phyloP scores from a whole-genome alignment of 2,888 invertebrate species.

The Spodoptera exigua region DNA sequence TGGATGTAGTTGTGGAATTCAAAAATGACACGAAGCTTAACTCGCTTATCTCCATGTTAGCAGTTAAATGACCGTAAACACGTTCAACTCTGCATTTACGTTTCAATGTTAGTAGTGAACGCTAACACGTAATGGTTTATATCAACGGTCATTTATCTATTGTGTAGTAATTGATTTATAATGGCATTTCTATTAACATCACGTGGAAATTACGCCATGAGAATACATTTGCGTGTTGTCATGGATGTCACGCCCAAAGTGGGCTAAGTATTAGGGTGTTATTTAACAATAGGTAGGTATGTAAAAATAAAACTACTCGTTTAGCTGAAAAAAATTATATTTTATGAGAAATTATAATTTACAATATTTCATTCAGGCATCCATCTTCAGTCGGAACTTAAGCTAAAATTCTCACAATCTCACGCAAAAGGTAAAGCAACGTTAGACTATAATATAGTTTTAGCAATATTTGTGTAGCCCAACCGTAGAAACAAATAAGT shows the following conservation, averaged over 20 bases:
- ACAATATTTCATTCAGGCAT: slow-evolving; percentile 90
- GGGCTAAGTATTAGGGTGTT: not conserved
- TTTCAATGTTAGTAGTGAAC: slow-evolving; percentile 22
- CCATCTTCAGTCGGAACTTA: slow-evolving; percentile 90
- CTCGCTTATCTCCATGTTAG: slow-evolving; percentile 33
- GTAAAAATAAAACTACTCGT: slow-evolving; percentile 78
- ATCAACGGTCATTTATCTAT: slow-evolving; percentile 49
- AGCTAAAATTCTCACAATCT: slow-evolving; percentile 90
- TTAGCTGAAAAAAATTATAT: slow-evolving; percentile 90
- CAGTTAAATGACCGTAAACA: slow-evolving; percentile 38
- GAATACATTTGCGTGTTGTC: slow-evolving; percentile 9
- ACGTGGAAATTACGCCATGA: slow-evolving; percentile 17
- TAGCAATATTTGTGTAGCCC: slow-evolving; percentile 88
- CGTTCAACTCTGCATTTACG: slow-evolving; percentile 15
- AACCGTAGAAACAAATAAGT: slow-evolving; percentile 80
- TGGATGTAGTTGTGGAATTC: slow-evolving; percentile 23
- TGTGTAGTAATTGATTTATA: slow-evolving; percentile 32
- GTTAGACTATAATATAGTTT: slow-evolving; percentile 90
- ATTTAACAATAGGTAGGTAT: slow-evolving; percentile 7
- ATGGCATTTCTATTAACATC: slow-evolving; percentile 22
- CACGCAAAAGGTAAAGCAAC: slow-evolving; percentile 90
- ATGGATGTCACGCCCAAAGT: not conserved
- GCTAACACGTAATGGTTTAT: slow-evolving; percentile 37
- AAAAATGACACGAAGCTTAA: slow-evolving; percentile 21
- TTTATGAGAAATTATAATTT: slow-evolving; percentile 90